Base-by-base conservation (phyloP, 1,140 invertebrate genomes). In the Bombus vancouverensis region DNA sequence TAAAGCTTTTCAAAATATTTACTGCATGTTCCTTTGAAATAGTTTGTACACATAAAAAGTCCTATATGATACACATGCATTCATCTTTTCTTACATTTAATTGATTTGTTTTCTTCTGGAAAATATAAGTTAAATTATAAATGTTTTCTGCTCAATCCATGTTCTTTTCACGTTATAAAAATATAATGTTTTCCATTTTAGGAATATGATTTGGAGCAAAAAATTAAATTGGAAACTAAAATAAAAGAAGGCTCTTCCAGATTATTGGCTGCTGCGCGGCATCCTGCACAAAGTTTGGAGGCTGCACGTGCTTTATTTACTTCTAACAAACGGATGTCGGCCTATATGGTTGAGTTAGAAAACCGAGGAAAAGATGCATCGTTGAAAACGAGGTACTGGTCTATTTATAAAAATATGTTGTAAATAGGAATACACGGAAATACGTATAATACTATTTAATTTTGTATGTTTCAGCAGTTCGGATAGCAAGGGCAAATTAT, bases 161-260 rank as follows among this genome's bases (percentile, higher is more conserved):
- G 32, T 37, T 22, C n/a, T 34, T 37, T 34, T 68, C 18, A 37
- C 32, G 9, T 22, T 34, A 12, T 12, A 59, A 59, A 25, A 62
- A 62, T 28, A 62, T 32, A 34, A 66, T 66, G 6, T 34, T 18
- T 34, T 66, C 8, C 15, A 15, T 34, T 72, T 15, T 59, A 96
- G 96, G 96, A 96, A 86, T 95, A 95, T 93, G 97, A 97, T 93
- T 94, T 97, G 87, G 96, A 97, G 91, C 96, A 97, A 90, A 97
- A 97, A 91, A 97, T 97, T 82, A 97, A 97, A 89, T 95, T 97
- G 92, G 97, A 97, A 92, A 97, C 97, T 81, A 97, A 97, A 93
- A 97, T 97, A 96, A 95, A 96, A 32, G 97, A 97, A 92, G 97
- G 97, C 0, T 97, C 97, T 0, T 96, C 96, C 5, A 96, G 96